Evolutionary conservation across 2,888 invertebrate genomes (phyloP), one percentile per base, ranked within the genome.

Genomic region (Hermaeophaga mercurialis): DNA sequence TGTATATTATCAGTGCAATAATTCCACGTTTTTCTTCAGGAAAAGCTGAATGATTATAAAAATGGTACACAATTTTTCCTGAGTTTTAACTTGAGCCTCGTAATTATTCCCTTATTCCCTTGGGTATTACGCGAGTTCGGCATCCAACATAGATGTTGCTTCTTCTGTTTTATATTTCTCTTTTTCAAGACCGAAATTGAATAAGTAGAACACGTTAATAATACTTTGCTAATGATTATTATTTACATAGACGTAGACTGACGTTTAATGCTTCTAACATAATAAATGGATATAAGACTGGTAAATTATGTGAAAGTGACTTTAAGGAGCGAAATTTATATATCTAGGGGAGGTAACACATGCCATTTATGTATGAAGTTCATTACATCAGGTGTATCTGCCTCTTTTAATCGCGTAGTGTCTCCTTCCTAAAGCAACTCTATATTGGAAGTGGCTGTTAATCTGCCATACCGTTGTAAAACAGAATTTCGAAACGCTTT

Each of bases 1-100:
- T n/a, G n/a, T n/a, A n/a, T n/a, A n/a, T n/a, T n/a, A n/a, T n/a
- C n/a, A n/a, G n/a, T n/a, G n/a, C n/a, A n/a, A n/a, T n/a, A n/a
- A n/a, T n/a, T n/a, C n/a, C n/a, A n/a, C n/a, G n/a, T n/a, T 55
- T 56, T 55, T 49, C 59, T 56, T 44, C 53, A 33, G 53, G 70
- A 74, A 74, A 75, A 76, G 75, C 75, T 76, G 75, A 76, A 76
- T 71, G 75, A 76, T 75, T 74, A 76, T 74, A 75, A 76, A 76
- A 76, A 76, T 75, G 75, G 75, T 71, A 71, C 68, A 73, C 75
- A 74, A 75, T 75, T 75, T 75, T 75, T 75, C 75, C 75, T 74
- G 73, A 75, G 73, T 75, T 74, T 75, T 75, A 75, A 75, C 73
- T 75, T 73, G 74, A 74, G 74, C 73, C 69, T 45, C 72, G 73